Evolutionary conservation across 2,888 invertebrate species (phyloP), one percentile per base, ranked within the genome.

Genomic region (Dendrolimus pini): DNA sequence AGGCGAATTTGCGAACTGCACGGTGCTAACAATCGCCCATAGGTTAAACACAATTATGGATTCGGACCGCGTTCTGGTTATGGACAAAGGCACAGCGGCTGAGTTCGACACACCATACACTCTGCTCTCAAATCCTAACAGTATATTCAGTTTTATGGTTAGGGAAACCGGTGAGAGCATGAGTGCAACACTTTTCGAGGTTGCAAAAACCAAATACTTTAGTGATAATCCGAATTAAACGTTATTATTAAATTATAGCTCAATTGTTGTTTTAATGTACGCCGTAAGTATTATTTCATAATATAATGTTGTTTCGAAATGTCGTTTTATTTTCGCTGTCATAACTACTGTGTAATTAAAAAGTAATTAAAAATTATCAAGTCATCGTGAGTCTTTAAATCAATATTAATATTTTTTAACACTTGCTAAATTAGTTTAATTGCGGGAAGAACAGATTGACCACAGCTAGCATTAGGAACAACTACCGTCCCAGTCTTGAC

Each of bases 1-100:
- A 52, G 90, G 89, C 8, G 94, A 95, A 79, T 97, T 97, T 73
- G 87, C 90, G 7, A 75, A 93, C 1, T 97, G 96, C 77, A 97
- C 97, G 0, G 97, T 98, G 10, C 83, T 98, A 30, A 98, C 97
- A 0, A 96, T 98, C 42, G 98, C 98, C 3, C 98, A 98, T 83
- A 93, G 98, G 42, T 88, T 98, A 41, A 94, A 97, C 76, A 98
- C 98, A 0, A 95, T 98, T 62, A 97, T 98, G 94, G 97, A 98
- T 78, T 96, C 96, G 0, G 96, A 97, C 83, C 92, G 94, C 55
- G 94, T 97, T 12, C 86, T 98, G 55, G 97, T 98, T 0, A 95
- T 98, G 94, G 95, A 96, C 70, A 93, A 93, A 52, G 98, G 98
- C 0, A 76, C 83, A 41, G 93, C 95, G 14, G 93, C 92, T 56